Conservation (phyloP, 2,888 invertebrate species). For the Trachelus stipa region DNA sequence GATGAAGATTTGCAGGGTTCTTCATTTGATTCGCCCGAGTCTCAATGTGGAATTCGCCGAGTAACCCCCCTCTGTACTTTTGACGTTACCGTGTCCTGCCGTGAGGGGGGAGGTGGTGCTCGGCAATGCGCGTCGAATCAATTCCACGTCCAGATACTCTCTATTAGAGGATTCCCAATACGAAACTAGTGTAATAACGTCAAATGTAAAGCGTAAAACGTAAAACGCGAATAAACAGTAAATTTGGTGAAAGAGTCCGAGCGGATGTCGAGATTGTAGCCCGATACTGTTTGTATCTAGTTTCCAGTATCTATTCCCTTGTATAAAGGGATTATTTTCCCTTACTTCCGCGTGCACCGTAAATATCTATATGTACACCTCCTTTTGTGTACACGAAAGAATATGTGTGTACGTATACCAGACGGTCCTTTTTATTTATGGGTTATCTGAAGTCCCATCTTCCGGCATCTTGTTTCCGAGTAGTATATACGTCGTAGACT, state of each 20-base stretch:
- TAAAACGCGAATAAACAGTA: not conserved
- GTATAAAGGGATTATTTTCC: not conserved
- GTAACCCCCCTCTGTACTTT: not conserved
- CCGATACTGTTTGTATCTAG: not conserved
- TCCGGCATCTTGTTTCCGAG: constrained; percentile 26
- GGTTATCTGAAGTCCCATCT: constrained; percentile 33
- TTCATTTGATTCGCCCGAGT: not conserved
- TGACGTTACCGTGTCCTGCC: too few species aligned
- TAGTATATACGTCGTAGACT: constrained; percentile 4
- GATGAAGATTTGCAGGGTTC: not conserved
- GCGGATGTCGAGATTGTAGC: not conserved
- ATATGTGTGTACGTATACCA: constrained; percentile 31
- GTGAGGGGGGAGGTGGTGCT: too few species aligned
- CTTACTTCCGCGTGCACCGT: not conserved
- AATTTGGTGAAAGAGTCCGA: not conserved
- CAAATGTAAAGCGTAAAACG: too few species aligned
- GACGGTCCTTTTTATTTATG: constrained; percentile 50
- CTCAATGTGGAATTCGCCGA: too few species aligned
- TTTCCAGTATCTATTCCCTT: not conserved
- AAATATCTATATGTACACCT: not conserved
- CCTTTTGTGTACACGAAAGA: not conserved
- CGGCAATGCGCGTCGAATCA: not conserved
- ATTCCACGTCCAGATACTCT: not conserved
- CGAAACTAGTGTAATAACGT: not conserved
- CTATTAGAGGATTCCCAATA: not conserved